phyloP scores from a whole-genome alignment of 2,888 invertebrate genomes.

The Rhogogaster chlorosoma region DNA sequence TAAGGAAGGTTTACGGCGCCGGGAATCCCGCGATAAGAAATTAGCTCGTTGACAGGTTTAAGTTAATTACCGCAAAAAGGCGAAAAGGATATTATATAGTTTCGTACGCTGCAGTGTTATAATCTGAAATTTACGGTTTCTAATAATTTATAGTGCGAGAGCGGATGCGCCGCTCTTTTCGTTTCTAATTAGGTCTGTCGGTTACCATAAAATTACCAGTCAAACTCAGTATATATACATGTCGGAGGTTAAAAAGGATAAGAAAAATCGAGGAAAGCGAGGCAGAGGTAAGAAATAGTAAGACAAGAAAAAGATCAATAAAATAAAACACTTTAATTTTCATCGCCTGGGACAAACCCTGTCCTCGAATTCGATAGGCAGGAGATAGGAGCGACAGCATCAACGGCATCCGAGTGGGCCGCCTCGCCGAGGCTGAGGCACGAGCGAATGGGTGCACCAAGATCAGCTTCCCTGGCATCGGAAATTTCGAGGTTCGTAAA shows the following conservation, averaged over 20 bases:
- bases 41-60: conserved; percentile 19
- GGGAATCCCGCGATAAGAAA: not conserved
- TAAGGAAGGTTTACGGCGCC: not conserved
- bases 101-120: conserved; percentile 6
- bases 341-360: conserved; percentile 23
- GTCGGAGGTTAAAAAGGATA: not conserved
- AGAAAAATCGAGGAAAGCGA: not conserved
- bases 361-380: conserved; percentile 1
- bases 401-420: not conserved
- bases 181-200: conserved; percentile 44
- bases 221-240: not conserved
- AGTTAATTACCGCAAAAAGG: conserved; percentile 20
- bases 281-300: not conserved
- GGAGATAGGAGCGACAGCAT: conserved; percentile 13
- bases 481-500: conserved; percentile 50
- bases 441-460: conserved; percentile 34
- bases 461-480: conserved; percentile 34
- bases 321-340: conserved; percentile 20
- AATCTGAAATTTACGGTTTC: conserved; percentile 41
- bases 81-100: not conserved
- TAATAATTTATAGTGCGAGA: conserved; percentile 12
- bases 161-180: not conserved
- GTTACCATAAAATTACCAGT: conserved; percentile 18
- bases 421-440: not conserved
- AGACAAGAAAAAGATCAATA: not conserved